phyloP scores from a whole-genome alignment of 2,113 vertebrate genomes.

The Indri indri region DNA sequence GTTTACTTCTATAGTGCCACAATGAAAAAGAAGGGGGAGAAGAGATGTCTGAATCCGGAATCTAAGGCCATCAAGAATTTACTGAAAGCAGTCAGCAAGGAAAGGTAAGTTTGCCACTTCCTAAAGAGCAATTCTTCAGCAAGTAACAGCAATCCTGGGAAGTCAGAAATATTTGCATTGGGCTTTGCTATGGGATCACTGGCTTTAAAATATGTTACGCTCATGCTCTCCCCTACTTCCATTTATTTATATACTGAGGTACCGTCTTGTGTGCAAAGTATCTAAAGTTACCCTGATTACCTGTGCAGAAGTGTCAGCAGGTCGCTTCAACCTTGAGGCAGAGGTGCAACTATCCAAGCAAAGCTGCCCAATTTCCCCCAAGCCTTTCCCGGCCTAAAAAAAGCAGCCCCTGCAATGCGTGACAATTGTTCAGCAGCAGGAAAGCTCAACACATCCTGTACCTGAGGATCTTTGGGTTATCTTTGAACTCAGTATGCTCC shows the following conservation, averaged over 20 bases:
- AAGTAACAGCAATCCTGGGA: background rate
- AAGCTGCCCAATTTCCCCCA: background rate
- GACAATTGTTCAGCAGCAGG: background rate
- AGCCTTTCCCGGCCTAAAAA: background rate
- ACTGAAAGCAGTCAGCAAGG: constrained; percentile 49
- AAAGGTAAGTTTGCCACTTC: constrained; percentile 44
- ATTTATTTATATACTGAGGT: background rate
- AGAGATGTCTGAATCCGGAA: constrained; percentile 70
- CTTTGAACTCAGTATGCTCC: background rate
- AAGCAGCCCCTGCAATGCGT: background rate
- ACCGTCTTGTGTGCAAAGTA: background rate
- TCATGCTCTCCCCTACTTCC: background rate
- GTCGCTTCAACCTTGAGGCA: background rate
- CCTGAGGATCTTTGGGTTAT: background rate
- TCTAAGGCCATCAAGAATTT: constrained; percentile 50
- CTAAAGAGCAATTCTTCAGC: too few species aligned
- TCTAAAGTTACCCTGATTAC: background rate
- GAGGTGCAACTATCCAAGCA: background rate
- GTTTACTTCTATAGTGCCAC: constrained; percentile 56
- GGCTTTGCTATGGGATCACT: background rate
- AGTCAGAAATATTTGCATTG: background rate
- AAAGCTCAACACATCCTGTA: background rate
- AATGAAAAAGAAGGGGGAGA: constrained; percentile 56
- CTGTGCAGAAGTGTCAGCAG: background rate
- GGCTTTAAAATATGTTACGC: background rate